These are phyloP conservation scores for Protophormia terraenovae DNA, from an alignment of 2,888 invertebrate genomes.

Conservation along the genomic window DNA sequence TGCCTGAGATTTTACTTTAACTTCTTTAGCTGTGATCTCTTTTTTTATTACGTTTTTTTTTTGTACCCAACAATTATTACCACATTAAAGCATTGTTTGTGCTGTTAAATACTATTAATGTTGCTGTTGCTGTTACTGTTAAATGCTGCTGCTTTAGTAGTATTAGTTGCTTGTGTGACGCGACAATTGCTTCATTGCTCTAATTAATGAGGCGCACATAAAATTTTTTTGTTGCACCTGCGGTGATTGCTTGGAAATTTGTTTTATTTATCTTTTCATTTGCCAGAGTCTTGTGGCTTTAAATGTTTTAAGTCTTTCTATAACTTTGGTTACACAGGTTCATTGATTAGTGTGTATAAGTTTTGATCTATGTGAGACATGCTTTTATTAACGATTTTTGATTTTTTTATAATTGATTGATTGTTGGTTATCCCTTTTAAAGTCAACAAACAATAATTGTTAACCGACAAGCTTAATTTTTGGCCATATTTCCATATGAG, in stretches of 20 bases:
- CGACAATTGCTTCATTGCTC: constrained; percentile 69
- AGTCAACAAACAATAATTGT: constrained; percentile 33
- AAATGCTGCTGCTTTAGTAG: neutral
- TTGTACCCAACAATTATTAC: constrained; percentile 46
- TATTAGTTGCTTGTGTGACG: neutral
- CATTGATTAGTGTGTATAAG: neutral
- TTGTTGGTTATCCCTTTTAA: constrained; percentile 50
- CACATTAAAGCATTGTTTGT: constrained; percentile 60
- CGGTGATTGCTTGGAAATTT: constrained; percentile 68
- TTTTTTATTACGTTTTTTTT: neutral
- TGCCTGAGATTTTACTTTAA: constrained; percentile 31
- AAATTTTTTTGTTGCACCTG: constrained; percentile 67
- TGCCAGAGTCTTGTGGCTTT: constrained; percentile 2
- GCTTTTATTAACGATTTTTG: constrained; percentile 51
- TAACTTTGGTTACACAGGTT: constrained; percentile 41
- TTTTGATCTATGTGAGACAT: neutral
- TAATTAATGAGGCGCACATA: constrained; percentile 69
- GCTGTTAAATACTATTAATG: constrained; percentile 45
- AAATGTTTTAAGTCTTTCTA: neutral
- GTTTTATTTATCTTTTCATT: constrained; percentile 40
- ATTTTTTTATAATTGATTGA: constrained; percentile 61
- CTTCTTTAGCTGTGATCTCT: constrained; percentile 14
- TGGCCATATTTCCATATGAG: constrained; percentile 3
- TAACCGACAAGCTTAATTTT: neutral
- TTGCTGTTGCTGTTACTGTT: constrained; percentile 34